Percentiles rank a stretch among this genome's conserved stretches.
Conservation (phyloP, 2,888 invertebrate genomes). For the Plagodis dolabraria region DNA sequence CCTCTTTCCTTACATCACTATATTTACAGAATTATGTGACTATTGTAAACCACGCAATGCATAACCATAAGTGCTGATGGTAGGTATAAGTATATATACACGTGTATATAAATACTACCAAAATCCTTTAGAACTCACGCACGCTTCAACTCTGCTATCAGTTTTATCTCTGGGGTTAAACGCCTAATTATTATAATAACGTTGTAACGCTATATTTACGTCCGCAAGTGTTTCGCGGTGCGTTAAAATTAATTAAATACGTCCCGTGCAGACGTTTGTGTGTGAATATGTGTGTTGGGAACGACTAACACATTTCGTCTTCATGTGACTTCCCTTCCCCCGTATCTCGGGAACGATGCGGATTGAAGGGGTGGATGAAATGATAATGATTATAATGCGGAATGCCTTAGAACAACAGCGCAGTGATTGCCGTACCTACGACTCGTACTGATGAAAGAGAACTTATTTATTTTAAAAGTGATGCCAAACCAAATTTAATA, state of each 20-base stretch:
- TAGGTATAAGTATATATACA: no score
- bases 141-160: conserved; percentile 15
- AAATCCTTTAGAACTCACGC: no score
- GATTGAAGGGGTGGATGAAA: conserved; percentile 1
- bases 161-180: conserved; percentile 24
- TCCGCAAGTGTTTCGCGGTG: conserved; percentile 46
- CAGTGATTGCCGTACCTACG: no score
- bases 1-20: no score
- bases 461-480: no score
- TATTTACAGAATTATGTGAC: no score
- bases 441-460: no score
- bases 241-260: conserved; percentile 71
- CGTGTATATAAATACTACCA: no score
- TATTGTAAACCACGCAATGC: no score
- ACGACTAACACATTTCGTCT: conserved; percentile 63
- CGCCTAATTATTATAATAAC: conserved; percentile 42
- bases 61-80: no score
- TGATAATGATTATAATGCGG: neutral
- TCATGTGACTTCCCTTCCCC: conserved; percentile 17
- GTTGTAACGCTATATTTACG: conserved; percentile 38
- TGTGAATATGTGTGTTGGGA: conserved; percentile 52
- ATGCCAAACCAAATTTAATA: no score
- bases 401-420: no score
- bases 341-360: conserved; percentile 8
- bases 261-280: conserved; percentile 59